Evolutionary conservation across 2,888 invertebrate genomes (phyloP), one percentile per base, ranked within the genome.

Genomic region (Lysandra coridon): DNA sequence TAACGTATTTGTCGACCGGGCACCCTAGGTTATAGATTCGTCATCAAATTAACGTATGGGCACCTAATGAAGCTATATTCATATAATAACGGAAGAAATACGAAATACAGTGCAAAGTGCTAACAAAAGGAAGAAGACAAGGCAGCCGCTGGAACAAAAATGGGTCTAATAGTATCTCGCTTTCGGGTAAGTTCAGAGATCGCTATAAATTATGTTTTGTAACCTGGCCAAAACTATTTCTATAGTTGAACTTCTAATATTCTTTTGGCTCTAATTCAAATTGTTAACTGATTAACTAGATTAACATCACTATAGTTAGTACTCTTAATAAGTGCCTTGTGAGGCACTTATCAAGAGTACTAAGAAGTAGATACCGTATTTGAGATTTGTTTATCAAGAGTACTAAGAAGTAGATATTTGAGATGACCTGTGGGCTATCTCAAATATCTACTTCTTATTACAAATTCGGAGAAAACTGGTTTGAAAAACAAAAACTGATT

Each of bases 121-220:
- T 79, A 74, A 75, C 74, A 64, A 44, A 69, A 79, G 73, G 69
- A 40, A 40, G 30, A 62, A 78, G 76, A 74, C 79, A 80, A 73
- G 73, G 40, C 73, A 78, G 60, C 77, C 60, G 74, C 79, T 80
- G 81, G 83, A 83, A 83, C 83, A 84, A 92, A 91, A 86, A 96
- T 96, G 96, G 96, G 96, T 83, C 91, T 95, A 81, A 95, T 96
- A 83, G 92, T 96, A 89, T 96, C 96, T 82, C 96, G 96, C 94
- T 96, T 96, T 92, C 95, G 96, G 89, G 96, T 96, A 91, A 95
- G 96, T 95, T 87, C 86, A 85, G 87, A 82, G 79, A 81, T 81
- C 80, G 77, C 80, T 80, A 81, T 80, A 81, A 80, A 80, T 81
- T 85, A 84, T 85, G 84, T 86, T 86, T 90, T 91, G 91, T 89